Conservation (phyloP, 2,113 vertebrate genomes). For the Puffinus mauretanicus region DNA sequence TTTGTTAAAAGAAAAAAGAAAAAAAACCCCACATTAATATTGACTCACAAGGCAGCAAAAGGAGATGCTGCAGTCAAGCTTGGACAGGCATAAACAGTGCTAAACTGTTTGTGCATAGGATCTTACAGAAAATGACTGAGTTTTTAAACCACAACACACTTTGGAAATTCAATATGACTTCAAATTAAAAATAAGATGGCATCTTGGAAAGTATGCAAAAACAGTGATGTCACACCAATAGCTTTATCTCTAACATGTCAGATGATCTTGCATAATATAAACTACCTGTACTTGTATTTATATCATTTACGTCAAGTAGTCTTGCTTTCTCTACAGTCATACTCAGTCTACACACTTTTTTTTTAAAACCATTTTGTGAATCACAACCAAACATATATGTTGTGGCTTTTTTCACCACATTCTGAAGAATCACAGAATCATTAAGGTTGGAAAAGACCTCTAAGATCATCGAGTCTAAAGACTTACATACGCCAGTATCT, state of each 20-base stretch:
- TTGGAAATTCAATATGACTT: background rate
- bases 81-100: background rate
- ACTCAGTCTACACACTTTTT: background rate
- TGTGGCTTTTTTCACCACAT: background rate
- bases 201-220: background rate
- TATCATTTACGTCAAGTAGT: background rate
- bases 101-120: background rate
- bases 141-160: background rate
- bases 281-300: background rate
- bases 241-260: no score
- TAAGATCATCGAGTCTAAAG: no score
- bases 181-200: background rate
- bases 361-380: background rate
- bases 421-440: background rate
- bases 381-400: background rate
- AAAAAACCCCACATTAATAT: background rate
- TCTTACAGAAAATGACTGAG: background rate
- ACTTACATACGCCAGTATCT: background rate
- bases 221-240: background rate
- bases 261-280: background rate
- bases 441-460: no score
- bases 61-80: background rate
- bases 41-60: background rate
- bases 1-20: background rate
- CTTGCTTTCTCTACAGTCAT: background rate